Conservation (phyloP, 2,797 vertebrate genomes). For the Paratrypauchen microcephalus region DNA sequence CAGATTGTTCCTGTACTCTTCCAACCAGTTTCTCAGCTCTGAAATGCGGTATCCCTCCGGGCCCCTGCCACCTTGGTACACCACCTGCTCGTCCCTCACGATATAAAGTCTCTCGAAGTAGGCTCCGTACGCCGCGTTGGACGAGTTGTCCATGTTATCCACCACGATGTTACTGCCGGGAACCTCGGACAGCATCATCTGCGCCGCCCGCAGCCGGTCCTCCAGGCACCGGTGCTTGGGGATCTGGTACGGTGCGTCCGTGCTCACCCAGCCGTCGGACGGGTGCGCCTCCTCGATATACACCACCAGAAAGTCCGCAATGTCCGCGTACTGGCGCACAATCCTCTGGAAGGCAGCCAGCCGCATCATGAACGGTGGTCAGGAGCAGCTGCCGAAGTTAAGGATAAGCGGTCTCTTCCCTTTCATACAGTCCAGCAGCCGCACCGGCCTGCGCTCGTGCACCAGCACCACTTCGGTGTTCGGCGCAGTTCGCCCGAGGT, state of each 20-base stretch:
- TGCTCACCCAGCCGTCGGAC: slow-evolving; percentile 96
- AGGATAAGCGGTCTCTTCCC: slow-evolving; percentile 90
- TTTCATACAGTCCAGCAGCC: slow-evolving; percentile 88
- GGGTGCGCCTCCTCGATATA: slow-evolving; percentile 99
- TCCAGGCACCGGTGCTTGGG: slow-evolving; percentile 90
- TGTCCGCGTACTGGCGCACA: slow-evolving; percentile 93
- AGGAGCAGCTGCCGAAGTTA: slow-evolving; percentile 95
- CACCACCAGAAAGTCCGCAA: slow-evolving; percentile 95
- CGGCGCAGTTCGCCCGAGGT: slow-evolving; percentile 89
- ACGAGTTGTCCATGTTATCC: slow-evolving; percentile 97
- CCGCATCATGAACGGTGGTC: slow-evolving; percentile 96
- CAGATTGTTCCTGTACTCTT: slow-evolving; percentile 83
- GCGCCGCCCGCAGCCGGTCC: slow-evolving; percentile 89
- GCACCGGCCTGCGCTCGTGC: slow-evolving; percentile 74
- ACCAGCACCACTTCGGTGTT: slow-evolving; percentile 93
- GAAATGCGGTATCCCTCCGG: slow-evolving; percentile 56
- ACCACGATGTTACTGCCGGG: slow-evolving; percentile 90
- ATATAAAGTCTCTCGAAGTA: slow-evolving; percentile 95
- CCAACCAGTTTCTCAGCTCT: slow-evolving; percentile 79
- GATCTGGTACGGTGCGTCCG: slow-evolving; percentile 92
- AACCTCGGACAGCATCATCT: slow-evolving; percentile 84
- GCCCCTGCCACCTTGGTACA: slow-evolving; percentile 93
- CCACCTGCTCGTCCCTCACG: slow-evolving; percentile 90
- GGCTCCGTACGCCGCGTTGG: slow-evolving; percentile 93
- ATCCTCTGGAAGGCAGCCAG: slow-evolving; percentile 91